Conservation (phyloP, 2,888 invertebrate genomes). For the Autographa gamma region DNA sequence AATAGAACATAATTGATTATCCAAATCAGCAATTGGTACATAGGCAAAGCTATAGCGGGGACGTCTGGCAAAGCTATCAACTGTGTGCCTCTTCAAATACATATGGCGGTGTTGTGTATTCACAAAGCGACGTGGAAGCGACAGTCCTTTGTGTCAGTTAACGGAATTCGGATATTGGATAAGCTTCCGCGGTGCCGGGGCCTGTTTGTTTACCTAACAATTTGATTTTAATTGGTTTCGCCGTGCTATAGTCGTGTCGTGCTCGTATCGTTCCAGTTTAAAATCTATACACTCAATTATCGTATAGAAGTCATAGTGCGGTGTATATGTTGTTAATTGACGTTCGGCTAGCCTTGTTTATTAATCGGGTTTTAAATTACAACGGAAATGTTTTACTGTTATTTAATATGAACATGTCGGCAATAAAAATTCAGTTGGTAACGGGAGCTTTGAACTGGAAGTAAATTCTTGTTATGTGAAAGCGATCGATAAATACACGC, state of each 20-base stretch:
- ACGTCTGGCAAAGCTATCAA: slow-evolving; percentile 43
- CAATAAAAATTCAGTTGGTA: slow-evolving; percentile 26
- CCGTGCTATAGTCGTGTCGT: slow-evolving; percentile 36
- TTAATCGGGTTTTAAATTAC: slow-evolving; percentile 36
- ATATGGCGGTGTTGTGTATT: slow-evolving; percentile 62
- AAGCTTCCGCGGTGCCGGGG: slow-evolving; percentile 69
- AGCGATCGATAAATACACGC: slow-evolving; percentile 41
- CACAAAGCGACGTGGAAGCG: slow-evolving; percentile 76
- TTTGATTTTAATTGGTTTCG: slow-evolving; percentile 83
- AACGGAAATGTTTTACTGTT: slow-evolving; percentile 30
- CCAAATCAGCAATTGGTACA: slow-evolving; percentile 27
- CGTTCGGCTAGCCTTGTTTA: slow-evolving; percentile 41
- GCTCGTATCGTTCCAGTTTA: slow-evolving; percentile 27
- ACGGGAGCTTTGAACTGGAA: slow-evolving; percentile 43
- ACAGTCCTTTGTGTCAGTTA: slow-evolving; percentile 83
- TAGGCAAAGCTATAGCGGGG: slow-evolving; percentile 29
- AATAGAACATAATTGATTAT: slow-evolving; percentile 43
- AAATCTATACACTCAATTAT: slow-evolving; percentile 40
- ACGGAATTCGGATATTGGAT: slow-evolving; percentile 85
- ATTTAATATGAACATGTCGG: slow-evolving; percentile 33
- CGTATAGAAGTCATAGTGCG: slow-evolving; percentile 42
- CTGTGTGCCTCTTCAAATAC: slow-evolving; percentile 51
- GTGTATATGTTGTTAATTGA: slow-evolving; percentile 50
- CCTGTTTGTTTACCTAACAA: slow-evolving; percentile 78
- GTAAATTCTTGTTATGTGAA: slow-evolving; percentile 45